Evolutionary conservation across 2,113 vertebrate species (phyloP), one percentile per base, ranked within the genome.

Genomic region (Oryzias woworae): DNA sequence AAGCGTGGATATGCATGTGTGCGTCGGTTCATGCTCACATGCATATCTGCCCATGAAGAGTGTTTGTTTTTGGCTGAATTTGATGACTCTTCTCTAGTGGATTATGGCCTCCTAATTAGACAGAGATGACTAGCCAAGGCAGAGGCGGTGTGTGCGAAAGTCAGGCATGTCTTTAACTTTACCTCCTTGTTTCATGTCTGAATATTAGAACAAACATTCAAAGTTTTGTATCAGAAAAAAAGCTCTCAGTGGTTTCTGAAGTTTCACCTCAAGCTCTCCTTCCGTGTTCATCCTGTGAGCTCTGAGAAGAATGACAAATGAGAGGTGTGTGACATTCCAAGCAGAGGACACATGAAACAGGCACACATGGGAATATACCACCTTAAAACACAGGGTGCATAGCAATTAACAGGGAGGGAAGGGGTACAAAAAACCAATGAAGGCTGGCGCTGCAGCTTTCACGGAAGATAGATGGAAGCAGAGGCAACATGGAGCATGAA

Each of bases 61-160:
- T 81, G 77, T 86, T 83, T 87, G 85, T 87, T 83, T 86, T 84
- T 83, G 80, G 81, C 81, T 89, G 77, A 86, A 86, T 82, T 71
- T 85, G 87, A 91, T 82, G 90, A 89, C 83, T 89, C 86, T 89
- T 90, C 85, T 86, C 85, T 86, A 80, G 80, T 69, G 74, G 77
- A 84, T 88, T 85, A 90, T 88, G 87, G 85, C 80, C 83, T 85
- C 82, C 87, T 89, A 88, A 91, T 91, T 91, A 90, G 82, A 85
- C 83, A 83, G 60, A 84, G 81, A 86, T 84, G 89, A 87, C 84
- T 86, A 81, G 83, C 82, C 84, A 82, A 83, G 84, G 80, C 83
- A 81, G 85, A 79, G 82, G 75, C 73, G 15, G 55, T 60, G 56
- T 83, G 62, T 64, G 66, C 56, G 36, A 54, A 52, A 36, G 36